Percentiles rank a stretch among this genome's conserved stretches.
phyloP scores from a whole-genome alignment of 2,797 vertebrate genomes.

The Limnodromus scolopaceus region DNA sequence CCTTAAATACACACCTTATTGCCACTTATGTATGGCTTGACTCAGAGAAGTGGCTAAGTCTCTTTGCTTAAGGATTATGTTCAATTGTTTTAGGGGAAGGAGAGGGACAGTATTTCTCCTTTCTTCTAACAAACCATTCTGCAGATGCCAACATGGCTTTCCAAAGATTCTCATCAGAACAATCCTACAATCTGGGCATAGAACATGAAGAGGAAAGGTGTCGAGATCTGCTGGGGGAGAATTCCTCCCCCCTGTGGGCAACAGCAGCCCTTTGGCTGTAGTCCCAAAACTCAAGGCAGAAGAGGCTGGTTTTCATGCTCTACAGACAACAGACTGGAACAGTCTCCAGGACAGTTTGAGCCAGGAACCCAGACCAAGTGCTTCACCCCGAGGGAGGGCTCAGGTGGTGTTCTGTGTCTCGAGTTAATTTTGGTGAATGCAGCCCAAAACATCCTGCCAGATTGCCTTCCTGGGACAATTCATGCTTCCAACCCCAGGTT shows the following conservation, averaged over 20 bases:
- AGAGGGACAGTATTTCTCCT: background rate
- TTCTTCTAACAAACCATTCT: background rate
- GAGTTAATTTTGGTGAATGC: background rate
- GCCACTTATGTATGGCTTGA: background rate
- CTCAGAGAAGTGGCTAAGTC: background rate
- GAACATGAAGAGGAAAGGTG: background rate
- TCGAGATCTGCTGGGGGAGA: background rate
- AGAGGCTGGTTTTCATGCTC: background rate
- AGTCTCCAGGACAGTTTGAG: background rate
- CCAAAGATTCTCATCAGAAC: background rate
- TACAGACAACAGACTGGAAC: background rate
- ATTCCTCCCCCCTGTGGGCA: background rate
- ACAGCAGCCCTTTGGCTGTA: background rate
- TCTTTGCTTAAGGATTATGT: background rate
- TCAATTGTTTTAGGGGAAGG: background rate
- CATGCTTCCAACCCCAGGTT: constrained; percentile 11
- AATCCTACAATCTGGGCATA: background rate
- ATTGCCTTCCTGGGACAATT: background rate
- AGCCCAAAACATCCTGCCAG: background rate
- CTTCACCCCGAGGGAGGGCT: background rate
- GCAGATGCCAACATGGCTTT: background rate
- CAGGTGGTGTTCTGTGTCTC: background rate
- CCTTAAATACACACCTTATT: background rate
- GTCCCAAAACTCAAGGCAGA: background rate
- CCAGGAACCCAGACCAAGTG: background rate